A percentile compares a stretch with the other conserved stretches of the same genome.
Conservation (phyloP, 2,888 invertebrate genomes). For the Lithophane leautieri region DNA sequence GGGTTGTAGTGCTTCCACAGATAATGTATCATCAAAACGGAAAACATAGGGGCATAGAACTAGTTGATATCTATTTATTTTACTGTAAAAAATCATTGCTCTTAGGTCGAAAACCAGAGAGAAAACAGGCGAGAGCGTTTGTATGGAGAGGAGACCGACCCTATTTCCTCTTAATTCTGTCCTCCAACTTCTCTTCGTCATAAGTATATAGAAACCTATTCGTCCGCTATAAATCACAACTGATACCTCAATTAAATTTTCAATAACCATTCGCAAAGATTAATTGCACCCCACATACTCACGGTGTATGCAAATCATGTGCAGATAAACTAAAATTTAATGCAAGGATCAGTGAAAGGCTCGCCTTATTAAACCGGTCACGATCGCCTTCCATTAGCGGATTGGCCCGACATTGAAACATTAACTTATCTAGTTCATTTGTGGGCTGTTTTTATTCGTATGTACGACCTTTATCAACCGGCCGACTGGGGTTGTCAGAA, state of each 20-base stretch:
- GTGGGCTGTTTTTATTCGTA: slow-evolving; percentile 57
- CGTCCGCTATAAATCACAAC: slow-evolving; percentile 12
- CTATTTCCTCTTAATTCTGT: too few species aligned
- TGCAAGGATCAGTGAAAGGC: slow-evolving; percentile 75
- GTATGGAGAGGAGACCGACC: too few species aligned
- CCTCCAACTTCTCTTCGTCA: background rate
- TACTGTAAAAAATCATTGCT: too few species aligned
- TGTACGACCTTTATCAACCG: slow-evolving; percentile 54
- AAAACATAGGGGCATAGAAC: too few species aligned
- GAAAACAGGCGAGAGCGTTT: too few species aligned
- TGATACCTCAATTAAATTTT: slow-evolving; percentile 38
- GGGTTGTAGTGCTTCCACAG: too few species aligned
- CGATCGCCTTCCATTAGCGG: slow-evolving; percentile 69
- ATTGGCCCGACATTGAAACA: slow-evolving; percentile 71
- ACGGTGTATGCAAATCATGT: slow-evolving; percentile 69
- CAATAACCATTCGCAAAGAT: slow-evolving; percentile 49
- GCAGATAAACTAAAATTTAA: slow-evolving; percentile 69
- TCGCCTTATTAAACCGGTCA: slow-evolving; percentile 70
- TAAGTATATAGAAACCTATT: background rate
- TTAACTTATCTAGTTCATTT: slow-evolving; percentile 65
- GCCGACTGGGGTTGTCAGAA: slow-evolving; percentile 42
- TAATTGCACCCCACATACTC: slow-evolving; percentile 60
- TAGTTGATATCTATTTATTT: too few species aligned
- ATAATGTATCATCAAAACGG: too few species aligned
- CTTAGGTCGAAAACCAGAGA: too few species aligned